Base-by-base conservation (phyloP, 2,113 vertebrate genomes). In the Thoracochromis brauschi region DNA sequence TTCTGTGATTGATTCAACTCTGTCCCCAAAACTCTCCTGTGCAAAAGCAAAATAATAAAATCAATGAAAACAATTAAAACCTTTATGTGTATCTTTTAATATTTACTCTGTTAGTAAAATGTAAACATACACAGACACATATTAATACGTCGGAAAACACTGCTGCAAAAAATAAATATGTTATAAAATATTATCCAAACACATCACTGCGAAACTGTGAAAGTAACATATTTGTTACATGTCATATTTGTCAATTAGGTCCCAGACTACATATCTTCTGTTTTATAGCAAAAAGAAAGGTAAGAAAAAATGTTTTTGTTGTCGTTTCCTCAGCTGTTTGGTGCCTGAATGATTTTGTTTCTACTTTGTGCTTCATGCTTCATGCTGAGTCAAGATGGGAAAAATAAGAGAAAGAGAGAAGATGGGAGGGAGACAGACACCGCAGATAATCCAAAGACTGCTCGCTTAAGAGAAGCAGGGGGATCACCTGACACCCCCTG, bases 371-470 rank as follows among this genome's bases (percentile, higher is more conserved):
- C 0, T 33, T 53, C 5, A 4, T 12, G 2, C 21, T 2, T n/a
- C n/a, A n/a, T n/a, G n/a, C n/a, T n/a, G n/a, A 26, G 4, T 0
- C 55, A 16, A 10, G 14, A 31, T 17, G 8, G 0, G 21, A 26
- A 31, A 79, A 55, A 45, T 1, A 2, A 4, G 35, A 8, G 5
- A 4, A 4, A 2, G 4, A 12, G 24, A 8, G 2, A 0, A 3
- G 47, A 19, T n/a, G n/a, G n/a, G n/a, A n/a, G n/a, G n/a, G n/a
- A n/a, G n/a, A n/a, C 0, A 49, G 0, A 49, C 47, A 9, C 16
- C n/a, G n/a, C 0, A 0, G 1, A 49, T 49, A 3, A 49, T 2
- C 17, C 47, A 51, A 19, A 51, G 47, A 0, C 2, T 60, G 0
- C 5, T 57, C 2, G 1, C 13, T 58, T 3, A 2, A 1, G 0